Percentiles rank a stretch among this genome's conserved stretches.
Evolutionary conservation across 1,140 invertebrate species (phyloP).

Genomic region (Zelostemma sp.): DNA sequence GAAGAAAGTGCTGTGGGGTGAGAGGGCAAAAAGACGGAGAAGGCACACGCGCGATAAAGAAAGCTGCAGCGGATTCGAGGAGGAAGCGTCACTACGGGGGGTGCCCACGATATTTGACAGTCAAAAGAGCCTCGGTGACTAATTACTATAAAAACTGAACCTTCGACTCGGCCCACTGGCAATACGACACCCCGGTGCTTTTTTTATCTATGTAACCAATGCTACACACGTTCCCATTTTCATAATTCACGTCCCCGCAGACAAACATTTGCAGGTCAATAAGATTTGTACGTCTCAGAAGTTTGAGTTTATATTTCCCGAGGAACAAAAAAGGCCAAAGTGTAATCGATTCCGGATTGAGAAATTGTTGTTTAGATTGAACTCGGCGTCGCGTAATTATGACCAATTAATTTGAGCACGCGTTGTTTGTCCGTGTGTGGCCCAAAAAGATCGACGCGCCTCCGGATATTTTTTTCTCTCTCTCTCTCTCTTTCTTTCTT

Average conservation of each 20-base stretch:
- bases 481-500: no score
- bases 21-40: background rate
- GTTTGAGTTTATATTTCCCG: no score
- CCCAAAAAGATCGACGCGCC: background rate
- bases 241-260: conserved; percentile 1
- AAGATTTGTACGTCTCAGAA: conserved; percentile 1
- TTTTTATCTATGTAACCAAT: conserved; percentile 7
- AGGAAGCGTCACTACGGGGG: conserved; percentile 54
- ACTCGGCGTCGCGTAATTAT: background rate
- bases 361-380: no score
- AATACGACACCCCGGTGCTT: conserved; percentile 30
- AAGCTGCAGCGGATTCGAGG: conserved; percentile 27
- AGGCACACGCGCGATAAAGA: background rate
- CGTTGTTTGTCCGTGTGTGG: conserved; percentile 13
- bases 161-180: conserved; percentile 22
- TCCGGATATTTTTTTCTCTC: conserved; percentile 5
- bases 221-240: background rate
- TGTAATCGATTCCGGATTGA: no score
- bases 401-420: background rate
- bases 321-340: no score
- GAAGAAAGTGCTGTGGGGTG: background rate
- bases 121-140: conserved; percentile 64
- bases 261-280: conserved; percentile 35
- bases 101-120: conserved; percentile 66
- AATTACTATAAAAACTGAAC: conserved; percentile 68